phyloP scores from a whole-genome alignment of 2,797 vertebrate genomes.

The Molossus alvarezi region DNA sequence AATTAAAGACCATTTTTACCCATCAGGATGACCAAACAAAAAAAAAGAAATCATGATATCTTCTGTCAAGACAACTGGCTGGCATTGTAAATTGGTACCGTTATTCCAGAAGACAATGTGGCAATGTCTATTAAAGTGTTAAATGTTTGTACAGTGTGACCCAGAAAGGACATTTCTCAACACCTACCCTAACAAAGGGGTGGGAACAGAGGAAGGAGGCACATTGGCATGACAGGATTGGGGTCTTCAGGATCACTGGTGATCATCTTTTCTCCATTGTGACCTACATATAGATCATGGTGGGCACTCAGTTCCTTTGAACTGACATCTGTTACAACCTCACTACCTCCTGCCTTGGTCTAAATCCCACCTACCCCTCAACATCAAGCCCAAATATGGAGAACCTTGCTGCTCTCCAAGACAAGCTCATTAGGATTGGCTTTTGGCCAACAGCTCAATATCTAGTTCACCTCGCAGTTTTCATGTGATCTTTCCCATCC shows the following conservation, averaged over 20 bases:
- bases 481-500: not conserved
- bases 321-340: not conserved
- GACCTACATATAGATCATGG: not conserved
- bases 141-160: not conserved
- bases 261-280: not conserved
- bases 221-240: not conserved
- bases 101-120: not conserved
- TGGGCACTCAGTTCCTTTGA: not conserved
- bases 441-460: not conserved
- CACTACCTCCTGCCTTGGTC: not conserved
- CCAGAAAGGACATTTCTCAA: constrained; percentile 22
- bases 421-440: not conserved
- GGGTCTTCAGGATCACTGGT: not conserved
- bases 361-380: not conserved
- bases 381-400: not conserved
- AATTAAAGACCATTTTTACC: not conserved
- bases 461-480: not conserved
- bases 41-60: not conserved
- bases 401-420: not conserved
- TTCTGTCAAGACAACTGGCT: not conserved
- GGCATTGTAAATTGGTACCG: not conserved
- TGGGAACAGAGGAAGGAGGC: not conserved
- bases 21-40: too few relatives aligned
- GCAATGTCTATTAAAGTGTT: not conserved
- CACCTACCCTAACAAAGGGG: not conserved